These are phyloP conservation scores for Setophaga kirtlandii DNA, from an alignment of 2,113 vertebrate species.

Conservation along the genomic window DNA sequence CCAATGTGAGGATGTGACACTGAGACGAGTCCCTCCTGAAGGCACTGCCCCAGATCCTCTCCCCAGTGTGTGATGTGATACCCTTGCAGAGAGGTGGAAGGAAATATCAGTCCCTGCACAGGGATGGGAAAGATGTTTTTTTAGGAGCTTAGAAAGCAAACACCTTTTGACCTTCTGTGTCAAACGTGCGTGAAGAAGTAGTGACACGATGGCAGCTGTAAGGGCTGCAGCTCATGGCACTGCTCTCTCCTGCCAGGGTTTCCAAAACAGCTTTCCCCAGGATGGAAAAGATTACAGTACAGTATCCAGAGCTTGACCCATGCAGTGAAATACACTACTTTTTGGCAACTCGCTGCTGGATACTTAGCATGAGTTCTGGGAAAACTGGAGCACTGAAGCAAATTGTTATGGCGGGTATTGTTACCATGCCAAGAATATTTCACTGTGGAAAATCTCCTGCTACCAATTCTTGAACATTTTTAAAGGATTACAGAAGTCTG, in stretches of 20 bases:
- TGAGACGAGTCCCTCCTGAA: not conserved
- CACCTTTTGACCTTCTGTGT: accelerated
- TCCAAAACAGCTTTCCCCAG: not conserved
- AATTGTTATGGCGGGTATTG: not conserved
- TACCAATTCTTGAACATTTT: not conserved
- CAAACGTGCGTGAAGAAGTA: not conserved
- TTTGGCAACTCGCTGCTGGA: not conserved
- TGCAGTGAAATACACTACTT: not conserved
- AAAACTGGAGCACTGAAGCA: not conserved
- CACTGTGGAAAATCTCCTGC: not conserved
- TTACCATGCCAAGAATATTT: not conserved
- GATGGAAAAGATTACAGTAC: not conserved
- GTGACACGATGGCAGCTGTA: not conserved
- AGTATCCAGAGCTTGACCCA: not conserved
- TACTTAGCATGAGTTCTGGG: not conserved
- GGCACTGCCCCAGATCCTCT: not conserved
- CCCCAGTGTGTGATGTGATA: accelerated
- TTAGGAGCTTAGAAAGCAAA: not conserved
- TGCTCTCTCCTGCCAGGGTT: not conserved
- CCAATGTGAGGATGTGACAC: accelerated
- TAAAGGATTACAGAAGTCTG: not conserved
- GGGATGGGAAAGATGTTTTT: not conserved
- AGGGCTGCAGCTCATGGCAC: not conserved
- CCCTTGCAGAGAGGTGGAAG: not conserved
- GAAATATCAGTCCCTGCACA: not conserved